Evolutionary conservation across 35 echinoderm and acorn worm genomes (phyloP).

Genomic region (Ptychodera flava): DNA sequence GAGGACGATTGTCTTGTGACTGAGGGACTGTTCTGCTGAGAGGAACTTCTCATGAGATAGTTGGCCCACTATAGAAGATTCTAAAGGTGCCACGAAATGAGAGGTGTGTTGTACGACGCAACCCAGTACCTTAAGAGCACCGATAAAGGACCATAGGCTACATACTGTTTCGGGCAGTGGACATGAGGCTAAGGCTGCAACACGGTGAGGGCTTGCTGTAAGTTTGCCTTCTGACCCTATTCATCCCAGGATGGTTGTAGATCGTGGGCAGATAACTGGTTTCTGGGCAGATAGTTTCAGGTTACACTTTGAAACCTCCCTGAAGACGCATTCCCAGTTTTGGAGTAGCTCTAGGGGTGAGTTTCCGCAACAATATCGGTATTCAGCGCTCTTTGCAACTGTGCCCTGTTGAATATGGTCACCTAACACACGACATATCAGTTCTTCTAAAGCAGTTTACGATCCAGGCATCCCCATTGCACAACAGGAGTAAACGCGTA

Average conservation of each 20-base stretch:
- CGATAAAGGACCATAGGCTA: not conserved
- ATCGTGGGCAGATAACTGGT: constrained; percentile 43
- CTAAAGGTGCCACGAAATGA: not conserved
- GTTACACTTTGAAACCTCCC: constrained; percentile 7
- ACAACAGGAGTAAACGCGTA: constrained; percentile 45
- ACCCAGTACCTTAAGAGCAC: constrained; percentile 3
- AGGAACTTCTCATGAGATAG: not conserved
- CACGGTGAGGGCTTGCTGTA: not conserved
- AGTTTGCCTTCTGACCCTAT: constrained; percentile 36
- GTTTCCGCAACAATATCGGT: constrained; percentile 37
- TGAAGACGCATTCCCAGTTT: constrained; percentile 10
- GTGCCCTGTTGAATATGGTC: constrained; percentile 37
- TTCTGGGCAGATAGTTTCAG: too few relatives aligned
- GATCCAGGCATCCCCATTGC: constrained; percentile 63
- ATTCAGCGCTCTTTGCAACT: constrained; percentile 48
- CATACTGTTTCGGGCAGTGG: not conserved
- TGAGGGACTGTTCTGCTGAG: not conserved
- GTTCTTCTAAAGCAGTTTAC: constrained; percentile 52
- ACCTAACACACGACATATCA: constrained; percentile 63
- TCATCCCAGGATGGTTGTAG: too few relatives aligned
- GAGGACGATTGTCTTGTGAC: not conserved
- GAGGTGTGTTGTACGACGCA: not conserved
- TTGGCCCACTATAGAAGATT: not conserved
- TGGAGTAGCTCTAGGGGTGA: too few relatives aligned
- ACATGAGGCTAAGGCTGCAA: too few relatives aligned